Base-by-base conservation (phyloP, 2,797 vertebrate species). In the Anguilla obscura region DNA sequence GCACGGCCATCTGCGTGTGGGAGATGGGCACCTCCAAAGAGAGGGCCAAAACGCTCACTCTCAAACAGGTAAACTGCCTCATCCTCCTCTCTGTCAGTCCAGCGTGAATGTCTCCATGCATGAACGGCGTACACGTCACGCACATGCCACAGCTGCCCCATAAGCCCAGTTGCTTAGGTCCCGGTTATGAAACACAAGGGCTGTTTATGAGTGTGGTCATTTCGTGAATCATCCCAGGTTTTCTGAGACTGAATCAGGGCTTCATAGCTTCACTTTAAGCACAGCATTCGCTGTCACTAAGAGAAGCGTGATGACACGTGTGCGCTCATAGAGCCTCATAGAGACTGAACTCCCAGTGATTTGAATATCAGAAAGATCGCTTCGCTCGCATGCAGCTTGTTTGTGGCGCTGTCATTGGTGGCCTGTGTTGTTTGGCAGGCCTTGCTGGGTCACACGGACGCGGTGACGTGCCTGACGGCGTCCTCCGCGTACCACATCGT, bases 1-100 rank as follows among this genome's bases (percentile, higher is more conserved):
- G 98, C 96, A 99, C 99, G 0, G 96, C 97, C 0, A 97, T 99
- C 88, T 99, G 98, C 76, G 98, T 99, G 85, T 99, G 99, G 99
- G 98, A 99, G 94, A 97, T 97, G 27, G 97, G 97, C 27, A 93
- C 95, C 8, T 98, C 97, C 50, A 99, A 99, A 93, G 99, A 99
- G 91, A 97, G 97, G 89, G 97, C 97, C 48, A 99, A 98, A 95
- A 96, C 95, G 0, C 96, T 99, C 0, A 96, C 94, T 0, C 96
- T 99, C 86, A 99, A 99, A 94, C 98, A 99, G 98, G 99, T 99
- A 93, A 95, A 18, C 27, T n/a, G 30, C 33, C 79, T 82, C 40
- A n/a, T 52, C 10, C 1, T 79, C 63, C 0, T 40, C 14, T 12
- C 50, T 40, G 0, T 74, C 84, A 24, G 6, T 33, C 63, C 63